Evolutionary conservation across 2,797 vertebrate species (phyloP), one percentile per base, ranked within the genome.

Genomic region (Odontamblyopus rebecca): DNA sequence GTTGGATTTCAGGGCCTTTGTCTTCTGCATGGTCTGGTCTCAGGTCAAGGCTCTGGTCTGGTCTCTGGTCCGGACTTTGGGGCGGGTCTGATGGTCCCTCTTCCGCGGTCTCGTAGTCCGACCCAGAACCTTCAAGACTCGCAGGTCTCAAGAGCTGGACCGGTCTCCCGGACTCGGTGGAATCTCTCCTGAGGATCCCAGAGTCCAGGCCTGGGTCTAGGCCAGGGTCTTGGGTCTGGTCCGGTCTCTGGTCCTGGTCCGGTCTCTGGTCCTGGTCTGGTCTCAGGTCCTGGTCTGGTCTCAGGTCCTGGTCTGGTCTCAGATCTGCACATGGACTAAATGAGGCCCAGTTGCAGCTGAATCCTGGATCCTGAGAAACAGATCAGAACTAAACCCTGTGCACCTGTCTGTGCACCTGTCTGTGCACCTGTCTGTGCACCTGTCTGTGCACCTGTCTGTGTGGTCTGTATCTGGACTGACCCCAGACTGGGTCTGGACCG

Each of bases 41-140:
- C 19, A 23, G 16, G 15, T 61, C 27, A 1, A 6, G 15, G 32
- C 1, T 12, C 61, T 18, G 30, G 32, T 63, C 30, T n/a, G 32
- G 9, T 4, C 6, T 38, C 6, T 56, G 61, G 65, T 74, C n/a
- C 16, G 73, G 56, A 11, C 23, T 44, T 32, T 65, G 62, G 23
- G 32, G n/a, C n/a, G 9, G 41, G n/a, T 65, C 38, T 15, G 87
- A 89, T 18, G 87, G 81, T 1, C 84, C 89, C 71, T 95, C 93
- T 68, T 94, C 93, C 66, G 90, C 91, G 0, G 90, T 93, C 73
- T 94, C 92, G 69, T 93, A 92, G 13, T 93, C 86, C 50, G 88
- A 86, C 54, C 90, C 94, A 70, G 91, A 93, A 7, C 89, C 53
- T 26, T 91, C 90, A 53, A 90, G 83, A 81, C 73, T 88, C 81